These are phyloP conservation scores for Carollia perspicillata DNA, from an alignment of 2,113 vertebrate species.

Conservation along the genomic window DNA sequence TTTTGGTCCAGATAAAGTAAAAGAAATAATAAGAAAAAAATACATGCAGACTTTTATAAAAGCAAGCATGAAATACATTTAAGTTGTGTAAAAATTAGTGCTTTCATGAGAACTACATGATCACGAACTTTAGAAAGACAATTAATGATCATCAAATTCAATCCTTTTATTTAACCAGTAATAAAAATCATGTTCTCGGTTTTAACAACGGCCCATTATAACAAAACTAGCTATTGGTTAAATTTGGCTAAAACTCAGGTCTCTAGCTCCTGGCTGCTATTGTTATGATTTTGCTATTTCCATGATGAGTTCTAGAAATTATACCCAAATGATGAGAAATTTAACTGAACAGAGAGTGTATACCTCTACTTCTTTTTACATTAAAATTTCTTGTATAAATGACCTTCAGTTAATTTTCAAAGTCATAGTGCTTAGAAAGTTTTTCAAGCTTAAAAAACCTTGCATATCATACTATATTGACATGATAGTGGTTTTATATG, in stretches of 20 bases:
- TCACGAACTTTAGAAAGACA: neutral
- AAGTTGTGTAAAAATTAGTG: neutral
- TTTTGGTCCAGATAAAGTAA: conserved; percentile 23
- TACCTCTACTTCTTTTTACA: neutral
- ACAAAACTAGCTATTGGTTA: neutral
- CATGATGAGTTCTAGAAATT: neutral
- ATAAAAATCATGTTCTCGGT: neutral
- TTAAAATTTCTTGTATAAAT: neutral
- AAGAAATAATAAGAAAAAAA: neutral
- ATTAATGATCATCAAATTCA: conserved; percentile 16
- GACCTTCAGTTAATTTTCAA: neutral
- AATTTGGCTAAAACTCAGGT: neutral
- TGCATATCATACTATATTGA: neutral
- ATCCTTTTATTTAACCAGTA: neutral
- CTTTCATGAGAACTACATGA: neutral
- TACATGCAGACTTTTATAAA: neutral
- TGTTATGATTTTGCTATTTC: neutral
- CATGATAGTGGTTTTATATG: neutral
- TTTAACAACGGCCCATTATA: neutral
- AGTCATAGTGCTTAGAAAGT: neutral
- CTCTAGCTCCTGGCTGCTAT: neutral
- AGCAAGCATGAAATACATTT: neutral
- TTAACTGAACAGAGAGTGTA: neutral
- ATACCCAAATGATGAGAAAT: neutral
- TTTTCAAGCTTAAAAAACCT: neutral